Evolutionary conservation across 2,888 invertebrate genomes (phyloP).

Genomic region (Lamproptera curius): DNA sequence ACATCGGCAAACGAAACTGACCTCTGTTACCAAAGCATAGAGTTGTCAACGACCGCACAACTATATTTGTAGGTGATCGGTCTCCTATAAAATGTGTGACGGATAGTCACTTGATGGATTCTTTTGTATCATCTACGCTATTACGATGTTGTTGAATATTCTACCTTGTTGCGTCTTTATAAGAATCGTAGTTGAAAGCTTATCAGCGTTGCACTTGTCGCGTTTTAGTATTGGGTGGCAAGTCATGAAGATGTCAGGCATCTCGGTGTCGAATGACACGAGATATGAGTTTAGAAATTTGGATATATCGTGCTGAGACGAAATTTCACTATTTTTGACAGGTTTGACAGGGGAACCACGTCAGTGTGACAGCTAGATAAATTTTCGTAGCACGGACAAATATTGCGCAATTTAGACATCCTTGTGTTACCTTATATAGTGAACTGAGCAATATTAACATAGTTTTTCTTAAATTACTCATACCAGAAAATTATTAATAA

Average conservation of each 20-base stretch:
- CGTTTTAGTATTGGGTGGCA: slow-evolving; percentile 31
- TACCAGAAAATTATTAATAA: too few species aligned
- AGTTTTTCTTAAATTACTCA: too few species aligned
- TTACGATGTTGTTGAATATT: slow-evolving; percentile 13
- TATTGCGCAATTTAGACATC: too few species aligned
- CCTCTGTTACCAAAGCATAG: slow-evolving; percentile 25
- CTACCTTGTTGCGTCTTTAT: slow-evolving; percentile 14
- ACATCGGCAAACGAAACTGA: slow-evolving; percentile 26
- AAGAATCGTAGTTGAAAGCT: slow-evolving; percentile 29
- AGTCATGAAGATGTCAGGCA: slow-evolving; percentile 68
- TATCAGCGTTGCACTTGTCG: slow-evolving; percentile 22
- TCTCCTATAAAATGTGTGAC: slow-evolving; percentile 47
- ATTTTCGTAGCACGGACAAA: not conserved
- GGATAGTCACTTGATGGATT: slow-evolving; percentile 67
- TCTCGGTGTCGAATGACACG: slow-evolving; percentile 60
- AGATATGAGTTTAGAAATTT: slow-evolving; percentile 48
- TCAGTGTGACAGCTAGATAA: slow-evolving; percentile 1
- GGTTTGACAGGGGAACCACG: slow-evolving; percentile 41
- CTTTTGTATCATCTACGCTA: slow-evolving; percentile 44
- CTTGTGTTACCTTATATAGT: too few species aligned
- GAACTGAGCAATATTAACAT: too few species aligned
- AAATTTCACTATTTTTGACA: slow-evolving; percentile 66
- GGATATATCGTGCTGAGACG: slow-evolving; percentile 66
- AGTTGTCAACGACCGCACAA: slow-evolving; percentile 24
- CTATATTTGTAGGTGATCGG: slow-evolving; percentile 30